A percentile compares a stretch with the other conserved stretches of the same genome.
These are phyloP conservation scores for Trididemnum nubilum DNA, from an alignment of 23 tunicate species.

Conservation along the genomic window DNA sequence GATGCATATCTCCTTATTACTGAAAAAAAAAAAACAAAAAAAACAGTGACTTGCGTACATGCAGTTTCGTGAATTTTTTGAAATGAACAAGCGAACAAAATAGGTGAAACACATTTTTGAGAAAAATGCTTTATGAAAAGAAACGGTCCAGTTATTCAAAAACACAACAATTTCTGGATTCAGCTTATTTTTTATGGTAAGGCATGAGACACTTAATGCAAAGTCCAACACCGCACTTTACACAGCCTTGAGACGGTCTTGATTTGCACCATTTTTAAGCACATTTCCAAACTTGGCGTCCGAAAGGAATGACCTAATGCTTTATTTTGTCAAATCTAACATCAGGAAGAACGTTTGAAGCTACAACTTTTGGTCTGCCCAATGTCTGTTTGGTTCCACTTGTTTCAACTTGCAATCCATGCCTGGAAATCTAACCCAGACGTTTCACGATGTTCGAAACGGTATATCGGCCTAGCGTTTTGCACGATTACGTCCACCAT, in stretches of 20 bases:
- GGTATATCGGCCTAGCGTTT: slow-evolving; percentile 6
- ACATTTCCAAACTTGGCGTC: background rate
- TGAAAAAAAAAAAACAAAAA: no score
- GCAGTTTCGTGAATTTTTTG: background rate
- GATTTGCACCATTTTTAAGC: background rate
- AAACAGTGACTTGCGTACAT: no score
- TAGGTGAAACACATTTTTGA: no score
- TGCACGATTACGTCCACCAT: background rate
- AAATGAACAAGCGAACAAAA: no score
- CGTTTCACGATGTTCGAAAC: background rate
- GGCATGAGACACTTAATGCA: background rate
- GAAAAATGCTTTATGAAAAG: no score
- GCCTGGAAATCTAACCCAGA: background rate
- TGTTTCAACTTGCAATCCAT: background rate
- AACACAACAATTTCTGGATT: no score
- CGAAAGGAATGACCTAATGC: background rate
- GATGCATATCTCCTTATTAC: no score
- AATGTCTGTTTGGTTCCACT: background rate
- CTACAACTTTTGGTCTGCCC: background rate
- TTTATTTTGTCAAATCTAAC: background rate
- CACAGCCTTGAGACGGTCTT: background rate
- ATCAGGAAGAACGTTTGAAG: background rate
- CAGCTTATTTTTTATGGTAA: background rate
- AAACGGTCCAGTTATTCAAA: no score
- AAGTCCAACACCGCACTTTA: background rate